Evolutionary conservation across 2,113 vertebrate species (phyloP), one percentile per base, ranked within the genome.

Genomic region (Pyrgilauda ruficollis): DNA sequence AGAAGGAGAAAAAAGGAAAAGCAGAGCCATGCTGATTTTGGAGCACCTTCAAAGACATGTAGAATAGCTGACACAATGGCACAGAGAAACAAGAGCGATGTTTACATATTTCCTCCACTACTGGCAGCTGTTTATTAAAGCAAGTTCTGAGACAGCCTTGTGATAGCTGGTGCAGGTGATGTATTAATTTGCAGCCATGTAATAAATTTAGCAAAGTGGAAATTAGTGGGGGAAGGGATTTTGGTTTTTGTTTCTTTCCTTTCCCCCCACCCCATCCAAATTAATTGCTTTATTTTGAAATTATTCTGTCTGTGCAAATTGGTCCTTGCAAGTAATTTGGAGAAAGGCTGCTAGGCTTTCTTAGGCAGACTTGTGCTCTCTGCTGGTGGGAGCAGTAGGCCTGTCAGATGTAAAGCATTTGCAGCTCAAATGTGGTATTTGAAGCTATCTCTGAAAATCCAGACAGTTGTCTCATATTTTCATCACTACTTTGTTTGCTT

Each of bases 51-150:
- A 97, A 93, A 96, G 94, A 58, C 80, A 70, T 80, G 88, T 64
- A 93, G 88, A 94, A 75, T 86, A 94, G 92, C 96, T 96, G 88
- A 93, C 90, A 96, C 94, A 97, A 82, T 90, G 88, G 83, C 88
- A 75, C 56, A 94, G 88, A 92, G 69, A 87, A 91, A 83, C 61
- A 84, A 77, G 90, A 83, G 78, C 14, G 14, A 72, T 93, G 94
- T 96, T 94, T 96, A 93, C 95, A 75, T 91, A 61, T 93, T 96
- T 96, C 74, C 53, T 78, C 41, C 46, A 66, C 85, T 93, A 64
- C 61, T 75, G 91, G 92, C 92, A 96, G 96, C 90, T 96, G 79
- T 92, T 94, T 87, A 81, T 81, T 94, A 72, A 72, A 92, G 90
- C 64, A 62, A 43, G 62, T 84, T 96, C 80, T 75, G 81, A 93